Evolutionary conservation across 2,113 vertebrate genomes (phyloP), one percentile per base, ranked within the genome.

Genomic region (Odontophorus gujanensis): DNA sequence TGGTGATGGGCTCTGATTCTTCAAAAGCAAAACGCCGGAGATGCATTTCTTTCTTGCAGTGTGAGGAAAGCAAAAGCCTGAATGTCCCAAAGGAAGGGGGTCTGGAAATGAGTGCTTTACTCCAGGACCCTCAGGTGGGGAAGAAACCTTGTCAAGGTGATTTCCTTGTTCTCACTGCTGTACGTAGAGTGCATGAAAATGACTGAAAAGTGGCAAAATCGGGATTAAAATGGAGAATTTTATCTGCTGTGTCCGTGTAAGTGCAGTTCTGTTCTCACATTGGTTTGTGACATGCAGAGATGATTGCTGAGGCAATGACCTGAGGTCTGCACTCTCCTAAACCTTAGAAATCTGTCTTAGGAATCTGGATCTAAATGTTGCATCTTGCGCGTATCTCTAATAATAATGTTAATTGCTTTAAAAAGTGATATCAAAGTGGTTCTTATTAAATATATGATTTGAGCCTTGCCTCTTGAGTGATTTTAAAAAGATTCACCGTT

Each of bases 361-460:
- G 71, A 88, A 68, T 93, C 93, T 88, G 85, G 72, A 86, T 90
- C 72, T 96, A 81, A 18, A 51, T 92, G 85, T 93, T 91, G 95
- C 92, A 95, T 91, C 94, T 95, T 57, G 90, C 40, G 80, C 91
- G 94, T 96, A 83, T 96, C 91, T 93, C 94, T 95, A 78, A 91
- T 93, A 87, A 88, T 93, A 89, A 53, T 95, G 94, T 97, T 95
- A 95, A 97, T 96, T 95, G 93, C 96, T 95, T 95, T 78, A 48
- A 88, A 75, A 92, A 94, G 93, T 96, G 90, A 72, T 94, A 90
- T 95, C 65, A 2, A 74, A 95, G 95, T 95, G 95, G 73, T 95
- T 96, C 94, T 90, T 95, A 96, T 96, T 96, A 96, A 96, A 96
- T 93, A 89, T 84, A 91, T 95, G 81, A 86, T 93, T 96, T 93